Percentiles rank a stretch among this genome's conserved stretches.
Conservation (phyloP, 2,113 vertebrate genomes). For the Oreochromis spilurus region DNA sequence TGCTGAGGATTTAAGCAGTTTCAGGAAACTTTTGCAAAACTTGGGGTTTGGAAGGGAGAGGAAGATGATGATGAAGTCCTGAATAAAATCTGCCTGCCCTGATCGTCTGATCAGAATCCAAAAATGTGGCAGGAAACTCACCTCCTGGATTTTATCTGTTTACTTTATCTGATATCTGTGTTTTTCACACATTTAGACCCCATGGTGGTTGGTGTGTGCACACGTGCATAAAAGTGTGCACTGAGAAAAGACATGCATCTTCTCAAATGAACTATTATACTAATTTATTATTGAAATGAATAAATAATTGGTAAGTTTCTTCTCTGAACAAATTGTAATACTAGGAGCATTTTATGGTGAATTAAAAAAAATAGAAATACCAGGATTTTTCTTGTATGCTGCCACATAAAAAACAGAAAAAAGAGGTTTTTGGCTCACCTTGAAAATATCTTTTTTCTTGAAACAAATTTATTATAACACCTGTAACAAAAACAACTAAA, state of each 20-base stretch:
- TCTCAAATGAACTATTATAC: not conserved
- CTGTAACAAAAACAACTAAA: accelerated
- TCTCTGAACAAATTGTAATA: not conserved
- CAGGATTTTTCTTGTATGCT: not conserved
- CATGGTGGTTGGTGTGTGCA: not conserved
- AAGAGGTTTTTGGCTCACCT: not conserved
- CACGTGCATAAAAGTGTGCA: not conserved
- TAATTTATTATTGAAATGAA: not conserved
- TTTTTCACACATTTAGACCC: not conserved
- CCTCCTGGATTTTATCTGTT: not conserved
- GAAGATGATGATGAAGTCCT: not conserved
- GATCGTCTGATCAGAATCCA: not conserved
- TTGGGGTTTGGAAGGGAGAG: not conserved
- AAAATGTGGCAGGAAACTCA: not conserved
- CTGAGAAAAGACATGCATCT: not conserved
- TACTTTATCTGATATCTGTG: not conserved
- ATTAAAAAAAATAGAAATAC: accelerated
- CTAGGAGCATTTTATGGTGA: not conserved
- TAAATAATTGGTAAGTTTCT: not conserved
- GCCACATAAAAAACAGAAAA: not conserved
- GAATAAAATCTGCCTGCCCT: not conserved
- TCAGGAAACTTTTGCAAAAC: not conserved
- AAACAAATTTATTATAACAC: not conserved
- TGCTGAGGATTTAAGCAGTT: not conserved
- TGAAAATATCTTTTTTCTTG: not conserved